Evolutionary conservation across 2,113 vertebrate genomes (phyloP).

Genomic region (Tricholaema leucomelas): DNA sequence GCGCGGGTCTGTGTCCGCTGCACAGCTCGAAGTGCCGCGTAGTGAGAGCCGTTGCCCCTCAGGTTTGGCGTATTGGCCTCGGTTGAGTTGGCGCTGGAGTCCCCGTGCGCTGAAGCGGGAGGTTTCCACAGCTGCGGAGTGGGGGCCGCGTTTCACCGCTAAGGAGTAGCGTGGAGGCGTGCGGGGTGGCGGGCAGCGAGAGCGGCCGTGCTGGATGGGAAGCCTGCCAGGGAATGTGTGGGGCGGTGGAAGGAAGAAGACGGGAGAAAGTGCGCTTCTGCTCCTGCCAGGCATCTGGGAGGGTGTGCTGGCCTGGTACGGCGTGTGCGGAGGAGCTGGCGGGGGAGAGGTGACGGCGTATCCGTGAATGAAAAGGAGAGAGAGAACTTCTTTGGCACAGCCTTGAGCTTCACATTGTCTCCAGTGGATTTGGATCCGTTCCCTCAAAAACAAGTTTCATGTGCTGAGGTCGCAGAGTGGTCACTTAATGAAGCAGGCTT

Average conservation of each 20-base stretch:
- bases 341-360: fast-evolving
- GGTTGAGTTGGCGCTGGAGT: background rate
- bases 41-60: background rate
- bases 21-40: too few relatives aligned
- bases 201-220: background rate
- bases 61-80: background rate
- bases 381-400: background rate
- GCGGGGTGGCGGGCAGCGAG: background rate
- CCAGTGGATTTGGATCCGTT: background rate
- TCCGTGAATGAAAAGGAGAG: background rate
- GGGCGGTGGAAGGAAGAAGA: background rate
- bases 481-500: background rate
- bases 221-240: background rate
- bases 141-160: too few relatives aligned
- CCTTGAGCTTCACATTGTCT: background rate
- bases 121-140: background rate
- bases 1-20: too few relatives aligned
- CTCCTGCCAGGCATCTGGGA: background rate
- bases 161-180: background rate
- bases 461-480: background rate
- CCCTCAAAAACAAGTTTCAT: background rate
- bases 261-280: background rate
- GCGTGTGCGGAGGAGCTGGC: background rate
- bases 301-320: background rate
- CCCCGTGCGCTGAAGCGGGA: background rate